Percentiles rank a stretch among this genome's conserved stretches.
These are phyloP conservation scores for Patella ulyssiponensis DNA, from an alignment of 2,888 invertebrate species.

Conservation along the genomic window DNA sequence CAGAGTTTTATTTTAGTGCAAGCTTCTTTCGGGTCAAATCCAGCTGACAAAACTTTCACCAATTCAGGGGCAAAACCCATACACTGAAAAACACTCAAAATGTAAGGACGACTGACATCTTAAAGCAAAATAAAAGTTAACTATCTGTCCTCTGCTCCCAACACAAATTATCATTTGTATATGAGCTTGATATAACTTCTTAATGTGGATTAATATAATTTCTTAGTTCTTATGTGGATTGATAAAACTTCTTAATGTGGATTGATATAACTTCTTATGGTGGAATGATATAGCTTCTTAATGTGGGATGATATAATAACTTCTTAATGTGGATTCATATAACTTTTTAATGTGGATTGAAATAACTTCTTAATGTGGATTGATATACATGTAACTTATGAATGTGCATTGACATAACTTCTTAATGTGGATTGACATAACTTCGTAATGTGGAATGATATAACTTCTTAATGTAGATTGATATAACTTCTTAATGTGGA, in stretches of 20 bases:
- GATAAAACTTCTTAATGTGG: no score
- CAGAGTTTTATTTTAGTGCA: conserved; percentile 29
- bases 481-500: neutral
- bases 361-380: no score
- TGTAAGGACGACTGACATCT: no score
- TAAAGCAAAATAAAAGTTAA: no score
- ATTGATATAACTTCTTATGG: neutral
- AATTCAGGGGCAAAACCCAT: conserved; percentile 26
- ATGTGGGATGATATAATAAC: neutral
- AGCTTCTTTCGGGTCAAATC: conserved; percentile 29
- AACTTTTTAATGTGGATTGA: no score
- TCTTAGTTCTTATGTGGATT: no score
- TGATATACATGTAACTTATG: no score
- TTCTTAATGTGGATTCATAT: neutral
- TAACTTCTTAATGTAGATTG: neutral
- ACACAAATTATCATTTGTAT: no score
- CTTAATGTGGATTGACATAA: neutral
- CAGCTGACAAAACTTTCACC: conserved; percentile 24
- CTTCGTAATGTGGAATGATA: neutral
- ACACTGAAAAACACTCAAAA: conserved; percentile 28
- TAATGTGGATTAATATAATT: no score
- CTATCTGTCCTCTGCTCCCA: no score
- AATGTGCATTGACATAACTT: no score
- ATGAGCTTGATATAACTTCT: no score
- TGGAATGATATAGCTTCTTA: neutral